Conservation (phyloP, 2,113 vertebrate species). For the Romanogobio albipinnatus region DNA sequence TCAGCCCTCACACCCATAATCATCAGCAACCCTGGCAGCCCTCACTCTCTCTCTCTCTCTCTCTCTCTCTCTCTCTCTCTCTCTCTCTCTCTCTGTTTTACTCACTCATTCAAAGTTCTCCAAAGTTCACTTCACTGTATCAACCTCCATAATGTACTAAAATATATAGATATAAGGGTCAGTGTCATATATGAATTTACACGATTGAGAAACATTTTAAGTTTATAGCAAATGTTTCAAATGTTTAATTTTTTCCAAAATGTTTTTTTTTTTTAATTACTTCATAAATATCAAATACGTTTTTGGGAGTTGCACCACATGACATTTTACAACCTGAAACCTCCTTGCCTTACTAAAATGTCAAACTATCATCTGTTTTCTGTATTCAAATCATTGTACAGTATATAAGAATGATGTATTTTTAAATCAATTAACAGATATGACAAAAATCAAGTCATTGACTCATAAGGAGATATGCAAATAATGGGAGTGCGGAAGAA, state of each 20-base stretch:
- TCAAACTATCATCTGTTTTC: not conserved
- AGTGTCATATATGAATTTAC: not conserved
- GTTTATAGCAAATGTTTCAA: not conserved
- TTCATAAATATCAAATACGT: too few species aligned
- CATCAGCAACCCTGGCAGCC: slow-evolving; percentile 70
- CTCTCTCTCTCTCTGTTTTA: slow-evolving; percentile 31
- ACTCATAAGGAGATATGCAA: not conserved
- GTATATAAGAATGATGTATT: not conserved
- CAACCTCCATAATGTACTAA: not conserved
- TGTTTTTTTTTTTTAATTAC: too few species aligned
- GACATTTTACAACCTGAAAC: not conserved
- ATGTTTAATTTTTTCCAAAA: not conserved
- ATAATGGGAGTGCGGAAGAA: not conserved
- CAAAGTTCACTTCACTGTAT: slow-evolving; percentile 7
- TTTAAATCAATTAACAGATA: not conserved
- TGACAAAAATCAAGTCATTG: not conserved
- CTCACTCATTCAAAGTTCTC: slow-evolving; percentile 47
- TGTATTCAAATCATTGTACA: not conserved
- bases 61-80: slow-evolving; percentile 23
- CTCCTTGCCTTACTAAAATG: not conserved
- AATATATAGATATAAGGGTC: not conserved
- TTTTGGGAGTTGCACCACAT: not conserved
- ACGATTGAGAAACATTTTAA: not conserved
- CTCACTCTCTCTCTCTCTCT: slow-evolving; percentile 20
- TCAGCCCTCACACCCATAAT: slow-evolving; percentile 75